Base-by-base conservation (phyloP, 1,140 invertebrate species). In the Eurytemora carolleeae region DNA sequence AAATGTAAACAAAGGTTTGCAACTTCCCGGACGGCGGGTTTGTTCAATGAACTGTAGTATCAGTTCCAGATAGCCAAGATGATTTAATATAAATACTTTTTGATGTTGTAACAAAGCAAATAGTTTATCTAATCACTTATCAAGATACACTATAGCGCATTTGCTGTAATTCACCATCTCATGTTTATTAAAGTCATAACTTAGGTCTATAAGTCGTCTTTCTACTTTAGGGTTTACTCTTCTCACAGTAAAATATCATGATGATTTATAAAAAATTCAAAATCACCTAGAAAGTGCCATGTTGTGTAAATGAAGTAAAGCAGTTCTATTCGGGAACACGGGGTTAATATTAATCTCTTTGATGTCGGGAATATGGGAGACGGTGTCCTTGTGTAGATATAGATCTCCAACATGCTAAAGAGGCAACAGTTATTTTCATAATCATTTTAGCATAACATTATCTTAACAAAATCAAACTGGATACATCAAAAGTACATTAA, bases 281-380 rank as follows among this genome's bases (percentile, higher is more conserved):
- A 44, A 44, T n/a, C 7, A 44, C 31, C 31, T 44, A 70, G 83
- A 93, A 67, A 96, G 74, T 17, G 91, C 94, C 81, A 96, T 86
- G 71, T 96, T 97, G 71, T 97, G 92, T 59, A 96, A 74, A 75
- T 96, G 90, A 17, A 96, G 72, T 62, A 98, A 71, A 16, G 85
- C 85, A 0, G 92, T 95, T 65, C 94, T 79, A 73, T 98, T 97
- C 0, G 90, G 87, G 69, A 93, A 94, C 3, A 96, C 82, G 1
- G 91, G 90, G 74, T 94, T 92, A 20, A 93, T 87, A 67, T 93
- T 89, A 54, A 97, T 80, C 69, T 91, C 87, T 72, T 96, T 94
- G 63, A 95, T 89, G 67, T 92, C 87, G 0, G 93, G 93, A 55
- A 88, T 74, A 70, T 96, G 91, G 0, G 90, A 89, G 0, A 97